Evolutionary conservation across 2,888 invertebrate genomes (phyloP), one percentile per base, ranked within the genome.

Genomic region (Eilema griseolum): DNA sequence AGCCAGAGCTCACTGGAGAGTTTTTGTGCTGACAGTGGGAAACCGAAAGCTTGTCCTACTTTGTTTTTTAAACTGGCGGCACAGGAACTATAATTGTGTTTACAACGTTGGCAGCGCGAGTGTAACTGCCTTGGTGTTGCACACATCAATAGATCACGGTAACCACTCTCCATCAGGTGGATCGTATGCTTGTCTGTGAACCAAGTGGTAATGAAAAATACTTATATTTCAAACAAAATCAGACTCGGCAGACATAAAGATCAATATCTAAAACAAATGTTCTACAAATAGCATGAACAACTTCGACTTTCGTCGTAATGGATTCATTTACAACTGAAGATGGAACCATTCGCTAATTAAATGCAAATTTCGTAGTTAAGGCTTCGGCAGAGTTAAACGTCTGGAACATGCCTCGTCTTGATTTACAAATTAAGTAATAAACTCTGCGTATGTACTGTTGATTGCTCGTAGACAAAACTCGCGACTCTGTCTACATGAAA

Each of bases 331-430:
- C 81, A 79, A 67, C 65, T 70, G 33, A 41, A 74, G 75, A 75
- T 72, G 65, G 74, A 64, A 76, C 75, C 72, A 76, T 81, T 81
- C 71, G 56, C 72, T 83, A 74, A 82, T 81, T 83, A 81, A 81
- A 82, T 82, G 81, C 70, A 82, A 82, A 82, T 82, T 77, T 69
- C 26, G 62, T 72, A 72, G 79, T 77, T 75, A 70, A 73, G 67
- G 70, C 67, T 72, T 71, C 68, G 67, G 28, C 56, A 75, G 69
- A 72, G 65, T 67, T 41, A 62, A 70, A 73, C 68, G 70, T 71
- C 71, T 78, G 60, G 71, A 80, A 76, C 75, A 76, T 74, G 71
- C 72, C 70, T 24, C 62, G 66, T 28, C 65, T 61, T 62, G 74
- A 71, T 81, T 69, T 66, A 79, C 80, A 77, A 82, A 82, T 80